Evolutionary conservation across 1,140 invertebrate species (phyloP), one percentile per base, ranked within the genome.

Genomic region (Lepeophtheirus salmonis): DNA sequence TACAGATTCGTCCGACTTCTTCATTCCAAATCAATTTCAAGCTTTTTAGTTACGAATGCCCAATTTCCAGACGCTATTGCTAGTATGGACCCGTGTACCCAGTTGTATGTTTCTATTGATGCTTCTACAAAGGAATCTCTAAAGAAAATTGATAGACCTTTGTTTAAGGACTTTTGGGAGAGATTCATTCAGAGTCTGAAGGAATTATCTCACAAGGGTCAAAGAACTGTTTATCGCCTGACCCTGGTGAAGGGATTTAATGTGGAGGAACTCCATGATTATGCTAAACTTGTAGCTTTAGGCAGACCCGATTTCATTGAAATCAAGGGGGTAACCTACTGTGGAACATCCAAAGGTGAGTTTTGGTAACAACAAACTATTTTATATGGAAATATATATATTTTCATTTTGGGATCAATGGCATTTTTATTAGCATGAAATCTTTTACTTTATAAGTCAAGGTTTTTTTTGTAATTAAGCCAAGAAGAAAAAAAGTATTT

Each of bases 261-360:
- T 69, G 75, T 75, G 13, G 76, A 79, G 25, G 78, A 81, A 67
- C 65, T 80, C 26, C 72, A 78, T 62, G 74, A 73, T 58, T 81
- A 81, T 70, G 77, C 78, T 6, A 68, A 74, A 25, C 69, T 81
- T 20, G 77, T 81, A 2, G 64, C 66, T 10, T 58, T 77, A n/a
- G 79, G 79, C 25, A 70, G 76, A 52, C 79, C 79, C 56, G 79
- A 80, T 70, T 80, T 81, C 65, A 81, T 81, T 65, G 79, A 81
- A 72, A 74, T 81, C 18, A 81, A 81, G 69, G 79, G 79, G 50
- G 79, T 80, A 0, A 81, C 79, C 2, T 81, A 75, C 66, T 81
- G 79, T 69, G 79, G 79, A 10, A 76, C 76, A 25, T 76, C 76
- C 0, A 79, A 79, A 66, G 75, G 57, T 60, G 49, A 30, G 30